A percentile compares a stretch with the other conserved stretches of the same genome.
Evolutionary conservation across 53 echinoderm and acorn worm species (phyloP).

Genomic region (Zoroaster sp.): DNA sequence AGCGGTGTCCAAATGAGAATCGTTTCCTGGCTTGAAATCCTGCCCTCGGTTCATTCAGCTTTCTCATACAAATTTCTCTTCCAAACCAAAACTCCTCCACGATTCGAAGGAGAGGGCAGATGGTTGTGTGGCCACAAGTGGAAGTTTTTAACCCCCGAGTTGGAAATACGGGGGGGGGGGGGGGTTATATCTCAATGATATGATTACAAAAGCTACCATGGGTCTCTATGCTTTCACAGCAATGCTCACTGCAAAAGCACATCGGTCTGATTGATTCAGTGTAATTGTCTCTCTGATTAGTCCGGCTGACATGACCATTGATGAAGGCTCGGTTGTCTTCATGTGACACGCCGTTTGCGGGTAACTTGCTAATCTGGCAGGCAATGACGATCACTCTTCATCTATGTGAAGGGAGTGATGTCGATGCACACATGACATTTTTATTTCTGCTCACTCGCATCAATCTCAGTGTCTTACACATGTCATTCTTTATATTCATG

Average conservation of each 20-base stretch:
- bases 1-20: slow-evolving; percentile 59
- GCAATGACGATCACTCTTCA: slow-evolving; percentile 57
- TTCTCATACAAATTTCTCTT: slow-evolving; percentile 51
- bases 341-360: slow-evolving; percentile 34
- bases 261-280: slow-evolving; percentile 46
- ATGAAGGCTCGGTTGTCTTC: slow-evolving; percentile 18
- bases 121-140: slow-evolving; percentile 37
- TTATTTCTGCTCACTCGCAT: slow-evolving; percentile 6
- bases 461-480: slow-evolving; percentile 28
- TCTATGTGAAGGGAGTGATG: slow-evolving; percentile 32
- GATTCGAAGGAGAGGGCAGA: slow-evolving; percentile 16
- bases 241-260: not conserved
- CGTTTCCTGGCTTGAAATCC: slow-evolving; percentile 59
- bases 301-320: slow-evolving; percentile 47
- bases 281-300: slow-evolving; percentile 58
- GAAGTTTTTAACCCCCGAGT: slow-evolving; percentile 16
- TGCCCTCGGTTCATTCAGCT: slow-evolving; percentile 49
- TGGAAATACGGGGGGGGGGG: not conserved
- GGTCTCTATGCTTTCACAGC: not conserved
- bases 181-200: not conserved
- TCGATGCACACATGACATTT: slow-evolving; percentile 39
- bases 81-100: not conserved
- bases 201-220: slow-evolving; percentile 13
- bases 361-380: slow-evolving; percentile 40
- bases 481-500: not conserved